Conservation (phyloP, 2,797 vertebrate genomes). For the Taeniopygia guttata region DNA sequence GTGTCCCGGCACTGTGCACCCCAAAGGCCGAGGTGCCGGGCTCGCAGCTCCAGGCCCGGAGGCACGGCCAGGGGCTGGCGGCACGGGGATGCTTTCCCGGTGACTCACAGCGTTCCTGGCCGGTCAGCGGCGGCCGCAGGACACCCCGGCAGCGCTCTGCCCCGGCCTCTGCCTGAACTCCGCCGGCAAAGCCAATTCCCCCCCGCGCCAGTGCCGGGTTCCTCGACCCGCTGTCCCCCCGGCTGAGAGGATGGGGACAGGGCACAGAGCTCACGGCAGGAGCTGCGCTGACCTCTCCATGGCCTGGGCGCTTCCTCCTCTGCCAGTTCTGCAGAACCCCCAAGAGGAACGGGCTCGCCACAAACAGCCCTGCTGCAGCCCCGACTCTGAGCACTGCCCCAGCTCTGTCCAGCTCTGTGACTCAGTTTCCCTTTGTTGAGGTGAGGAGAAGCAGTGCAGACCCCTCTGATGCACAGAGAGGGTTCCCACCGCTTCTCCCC, state of each 20-base stretch:
- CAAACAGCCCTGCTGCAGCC: not conserved
- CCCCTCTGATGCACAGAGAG: not conserved
- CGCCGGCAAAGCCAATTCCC: not conserved
- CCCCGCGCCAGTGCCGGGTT: accelerated
- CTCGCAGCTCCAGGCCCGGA: not conserved
- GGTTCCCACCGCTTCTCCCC: not conserved
- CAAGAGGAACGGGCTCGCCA: not conserved
- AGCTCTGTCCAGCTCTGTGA: not conserved
- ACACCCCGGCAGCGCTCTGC: not conserved
- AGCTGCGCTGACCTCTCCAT: accelerated
- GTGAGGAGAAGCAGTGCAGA: accelerated
- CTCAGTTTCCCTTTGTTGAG: not conserved
- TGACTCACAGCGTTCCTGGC: slow-evolving; percentile 41
- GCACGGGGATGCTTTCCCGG: not conserved
- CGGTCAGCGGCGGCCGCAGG: slow-evolving; percentile 3
- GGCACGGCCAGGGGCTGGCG: not conserved
- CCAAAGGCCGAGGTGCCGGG: not conserved
- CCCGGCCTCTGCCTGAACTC: not conserved
- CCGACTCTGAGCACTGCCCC: accelerated
- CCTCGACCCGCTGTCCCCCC: accelerated
- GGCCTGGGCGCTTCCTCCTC: not conserved
- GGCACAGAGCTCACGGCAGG: accelerated
- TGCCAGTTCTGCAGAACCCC: not conserved
- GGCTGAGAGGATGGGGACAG: not conserved
- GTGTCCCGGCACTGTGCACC: accelerated